Conservation (phyloP, 2,888 invertebrate species). For the Lamellibrachia satsuma region DNA sequence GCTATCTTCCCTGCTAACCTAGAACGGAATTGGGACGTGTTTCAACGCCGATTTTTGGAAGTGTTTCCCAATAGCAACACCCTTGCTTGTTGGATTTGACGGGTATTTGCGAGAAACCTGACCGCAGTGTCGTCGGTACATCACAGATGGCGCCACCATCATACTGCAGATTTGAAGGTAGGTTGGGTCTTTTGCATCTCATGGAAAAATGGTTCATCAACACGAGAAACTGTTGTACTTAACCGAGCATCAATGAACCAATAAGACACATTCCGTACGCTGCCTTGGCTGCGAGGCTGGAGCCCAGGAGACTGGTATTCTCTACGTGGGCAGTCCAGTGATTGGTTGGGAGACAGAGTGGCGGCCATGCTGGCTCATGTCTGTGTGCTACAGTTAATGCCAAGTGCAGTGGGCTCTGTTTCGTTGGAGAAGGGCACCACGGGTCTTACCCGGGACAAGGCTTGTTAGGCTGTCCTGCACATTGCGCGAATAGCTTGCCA, state of each 20-base stretch:
- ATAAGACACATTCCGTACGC: background rate
- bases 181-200: background rate
- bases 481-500: background rate
- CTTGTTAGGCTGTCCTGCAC: background rate
- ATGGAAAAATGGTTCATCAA: background rate
- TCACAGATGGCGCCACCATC: conserved; percentile 5
- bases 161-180: background rate
- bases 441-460: background rate
- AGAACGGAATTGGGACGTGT: background rate
- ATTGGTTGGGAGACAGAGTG: background rate
- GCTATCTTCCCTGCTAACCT: too few species aligned
- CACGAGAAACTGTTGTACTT: background rate
- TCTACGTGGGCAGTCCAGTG: background rate
- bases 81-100: background rate
- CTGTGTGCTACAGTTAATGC: background rate
- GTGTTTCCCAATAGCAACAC: background rate
- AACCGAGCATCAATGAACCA: background rate
- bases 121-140: background rate
- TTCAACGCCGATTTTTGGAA: background rate
- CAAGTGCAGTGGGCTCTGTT: background rate
- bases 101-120: background rate
- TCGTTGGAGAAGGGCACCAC: background rate
- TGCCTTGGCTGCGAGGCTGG: background rate
- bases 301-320: background rate
- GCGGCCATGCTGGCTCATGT: background rate